These are phyloP conservation scores for Silurus meridionalis DNA, from an alignment of 2,113 vertebrate species.

Conservation along the genomic window DNA sequence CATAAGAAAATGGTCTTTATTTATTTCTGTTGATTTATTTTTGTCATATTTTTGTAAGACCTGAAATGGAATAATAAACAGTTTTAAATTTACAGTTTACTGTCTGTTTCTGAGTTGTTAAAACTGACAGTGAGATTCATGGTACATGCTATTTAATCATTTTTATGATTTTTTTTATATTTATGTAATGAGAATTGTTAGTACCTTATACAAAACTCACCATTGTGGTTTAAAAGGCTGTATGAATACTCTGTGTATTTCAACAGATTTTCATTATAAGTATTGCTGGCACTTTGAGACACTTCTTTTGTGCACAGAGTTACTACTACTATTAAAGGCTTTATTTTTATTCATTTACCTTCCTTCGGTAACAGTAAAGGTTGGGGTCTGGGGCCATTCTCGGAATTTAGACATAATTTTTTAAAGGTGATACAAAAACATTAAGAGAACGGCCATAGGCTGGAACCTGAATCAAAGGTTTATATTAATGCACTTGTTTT, in stretches of 20 bases:
- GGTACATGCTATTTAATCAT: neutral
- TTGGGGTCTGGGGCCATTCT: neutral
- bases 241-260: neutral
- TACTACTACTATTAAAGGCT: neutral
- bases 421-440: neutral
- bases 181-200: neutral
- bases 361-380: neutral
- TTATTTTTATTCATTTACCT: neutral
- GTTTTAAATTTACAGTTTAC: conserved; percentile 66
- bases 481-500: neutral
- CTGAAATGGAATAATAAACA: conserved; percentile 94
- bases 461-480: neutral
- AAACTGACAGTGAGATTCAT: neutral
- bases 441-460: neutral
- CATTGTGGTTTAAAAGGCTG: neutral
- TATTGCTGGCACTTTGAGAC: neutral
- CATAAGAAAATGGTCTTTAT: conserved; percentile 76
- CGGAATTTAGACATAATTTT: neutral
- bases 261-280: neutral
- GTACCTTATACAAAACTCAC: neutral
- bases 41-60: conserved; percentile 99
- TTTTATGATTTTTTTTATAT: too few relatives aligned
- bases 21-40: conserved; percentile 99
- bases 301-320: neutral
- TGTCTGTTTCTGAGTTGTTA: conserved; percentile 43